A percentile compares a stretch with the other conserved stretches of the same genome.
Conservation (phyloP, 2,797 vertebrate genomes). For the Erethizon dorsatum region DNA sequence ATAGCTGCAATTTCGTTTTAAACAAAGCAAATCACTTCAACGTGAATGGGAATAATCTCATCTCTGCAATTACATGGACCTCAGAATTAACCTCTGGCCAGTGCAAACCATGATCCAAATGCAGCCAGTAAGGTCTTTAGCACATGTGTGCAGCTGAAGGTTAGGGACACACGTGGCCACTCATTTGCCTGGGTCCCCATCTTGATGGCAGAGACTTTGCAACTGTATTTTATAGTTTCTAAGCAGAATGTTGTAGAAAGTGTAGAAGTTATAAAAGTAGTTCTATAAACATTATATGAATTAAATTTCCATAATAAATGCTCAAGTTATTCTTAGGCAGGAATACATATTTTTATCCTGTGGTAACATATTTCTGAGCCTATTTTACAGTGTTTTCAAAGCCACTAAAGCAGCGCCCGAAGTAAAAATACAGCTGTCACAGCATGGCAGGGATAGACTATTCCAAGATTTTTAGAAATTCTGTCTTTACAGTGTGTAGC, state of each 20-base stretch:
- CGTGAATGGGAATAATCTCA: conserved; percentile 76
- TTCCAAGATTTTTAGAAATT: conserved; percentile 15
- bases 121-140: conserved; percentile 61
- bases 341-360: conserved; percentile 31
- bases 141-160: neutral
- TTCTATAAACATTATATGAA: conserved; percentile 82
- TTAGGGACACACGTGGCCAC: conserved; percentile 7
- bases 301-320: conserved; percentile 67
- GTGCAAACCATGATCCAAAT: conserved; percentile 63
- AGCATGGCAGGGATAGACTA: neutral
- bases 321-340: conserved; percentile 50
- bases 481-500: neutral
- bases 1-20: conserved; percentile 75
- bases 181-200: neutral
- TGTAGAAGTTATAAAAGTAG: conserved; percentile 79
- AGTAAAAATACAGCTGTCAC: neutral
- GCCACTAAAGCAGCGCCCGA: conserved; percentile 73
- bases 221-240: conserved; percentile 69
- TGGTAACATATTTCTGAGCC: conserved; percentile 61
- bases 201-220: conserved; percentile 66
- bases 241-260: conserved; percentile 81
- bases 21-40: conserved; percentile 86
- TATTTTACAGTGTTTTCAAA: conserved; percentile 68
- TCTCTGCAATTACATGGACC: conserved; percentile 77
- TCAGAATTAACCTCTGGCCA: conserved; percentile 44